A percentile compares a stretch with the other conserved stretches of the same genome.
Evolutionary conservation across 2,113 vertebrate species (phyloP).

Genomic region (Hippocampus barbouri): DNA sequence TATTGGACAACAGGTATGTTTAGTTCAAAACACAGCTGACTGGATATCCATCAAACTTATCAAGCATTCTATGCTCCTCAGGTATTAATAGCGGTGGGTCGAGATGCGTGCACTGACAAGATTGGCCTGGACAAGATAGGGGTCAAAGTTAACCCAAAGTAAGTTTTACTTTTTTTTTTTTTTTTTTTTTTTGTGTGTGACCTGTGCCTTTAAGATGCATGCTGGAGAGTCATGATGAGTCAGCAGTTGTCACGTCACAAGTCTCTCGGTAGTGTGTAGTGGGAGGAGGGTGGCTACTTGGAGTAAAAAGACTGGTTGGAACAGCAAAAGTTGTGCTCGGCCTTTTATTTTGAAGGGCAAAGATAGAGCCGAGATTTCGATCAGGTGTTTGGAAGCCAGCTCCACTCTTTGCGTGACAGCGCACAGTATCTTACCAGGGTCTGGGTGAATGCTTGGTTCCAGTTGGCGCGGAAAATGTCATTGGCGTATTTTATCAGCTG

Average conservation of each 20-base stretch:
- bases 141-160: slow-evolving; percentile 86
- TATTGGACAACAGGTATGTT: no score
- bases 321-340: neutral
- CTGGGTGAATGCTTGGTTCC: no score
- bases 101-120: slow-evolving; percentile 87
- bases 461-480: no score
- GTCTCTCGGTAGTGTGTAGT: neutral
- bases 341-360: neutral
- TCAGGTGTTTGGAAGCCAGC: no score
- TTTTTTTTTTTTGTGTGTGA: neutral
- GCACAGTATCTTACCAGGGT: no score
- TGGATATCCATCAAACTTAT: neutral
- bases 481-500: no score
- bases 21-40: no score
- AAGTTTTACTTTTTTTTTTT: slow-evolving; percentile 44
- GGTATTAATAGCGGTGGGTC: slow-evolving; percentile 90
- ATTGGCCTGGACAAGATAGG: slow-evolving; percentile 86
- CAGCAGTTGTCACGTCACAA: slow-evolving; percentile 55
- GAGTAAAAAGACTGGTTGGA: neutral
- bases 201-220: slow-evolving; percentile 46
- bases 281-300: neutral
- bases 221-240: slow-evolving; percentile 64
- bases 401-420: no score
- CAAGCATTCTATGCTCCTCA: slow-evolving; percentile 40
- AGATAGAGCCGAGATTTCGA: no score